phyloP scores from a whole-genome alignment of 2,888 invertebrate genomes.

The Baccha elongata region DNA sequence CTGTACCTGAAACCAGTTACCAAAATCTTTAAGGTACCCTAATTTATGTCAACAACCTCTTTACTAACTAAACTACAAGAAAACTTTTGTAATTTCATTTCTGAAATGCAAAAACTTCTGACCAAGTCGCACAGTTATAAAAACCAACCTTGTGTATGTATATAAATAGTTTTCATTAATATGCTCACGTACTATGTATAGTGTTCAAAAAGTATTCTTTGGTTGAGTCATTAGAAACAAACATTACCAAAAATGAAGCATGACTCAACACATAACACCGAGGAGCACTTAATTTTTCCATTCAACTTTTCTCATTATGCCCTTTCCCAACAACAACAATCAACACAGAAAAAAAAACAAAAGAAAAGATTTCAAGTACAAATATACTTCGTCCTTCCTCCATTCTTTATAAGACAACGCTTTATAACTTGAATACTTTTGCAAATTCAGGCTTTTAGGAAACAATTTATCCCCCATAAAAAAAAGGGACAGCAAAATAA shows the following conservation, averaged over 20 bases:
- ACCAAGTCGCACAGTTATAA: too few relatives aligned
- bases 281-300: neutral
- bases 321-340: neutral
- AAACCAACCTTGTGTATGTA: too few relatives aligned
- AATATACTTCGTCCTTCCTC: neutral
- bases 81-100: too few relatives aligned
- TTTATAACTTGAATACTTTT: conserved; percentile 4
- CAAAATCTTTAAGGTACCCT: too few relatives aligned
- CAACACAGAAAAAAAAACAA: neutral
- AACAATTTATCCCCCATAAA: conserved; percentile 20
- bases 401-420: neutral
- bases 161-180: too few relatives aligned
- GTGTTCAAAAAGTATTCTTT: neutral
- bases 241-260: neutral
- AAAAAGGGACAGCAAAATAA: conserved; percentile 16
- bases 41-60: too few relatives aligned
- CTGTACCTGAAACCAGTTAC: too few relatives aligned
- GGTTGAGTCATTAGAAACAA: neutral
- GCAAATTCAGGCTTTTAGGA: conserved; percentile 16
- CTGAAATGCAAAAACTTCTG: too few relatives aligned
- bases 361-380: neutral
- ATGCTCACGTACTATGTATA: neutral
- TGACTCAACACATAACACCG: neutral
- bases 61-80: too few relatives aligned
- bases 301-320: conserved; percentile 39